A percentile compares a stretch with the other conserved stretches of the same genome.
Evolutionary conservation across 1,140 invertebrate genomes (phyloP).

Genomic region (Anastrepha obliqua): DNA sequence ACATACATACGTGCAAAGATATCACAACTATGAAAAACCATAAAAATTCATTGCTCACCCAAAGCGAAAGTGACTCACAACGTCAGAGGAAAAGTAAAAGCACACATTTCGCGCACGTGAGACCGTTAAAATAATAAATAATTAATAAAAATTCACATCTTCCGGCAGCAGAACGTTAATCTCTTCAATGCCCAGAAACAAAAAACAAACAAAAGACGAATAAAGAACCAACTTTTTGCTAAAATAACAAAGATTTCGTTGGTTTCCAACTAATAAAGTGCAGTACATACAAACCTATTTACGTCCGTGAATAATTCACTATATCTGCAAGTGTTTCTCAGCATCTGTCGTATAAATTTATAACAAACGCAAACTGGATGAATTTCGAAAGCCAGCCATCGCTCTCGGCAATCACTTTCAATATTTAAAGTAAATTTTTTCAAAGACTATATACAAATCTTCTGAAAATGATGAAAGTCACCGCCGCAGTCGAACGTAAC

Average conservation of each 20-base stretch:
- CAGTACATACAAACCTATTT: not conserved
- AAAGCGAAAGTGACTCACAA: constrained; percentile 43
- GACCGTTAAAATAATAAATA: not conserved
- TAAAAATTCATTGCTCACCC: constrained; percentile 8
- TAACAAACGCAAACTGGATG: not conserved
- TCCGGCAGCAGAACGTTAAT: constrained; percentile 33
- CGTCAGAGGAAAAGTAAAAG: constrained; percentile 40
- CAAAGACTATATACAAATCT: not conserved
- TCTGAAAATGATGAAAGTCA: constrained; percentile 30
- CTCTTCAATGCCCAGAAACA: not conserved
- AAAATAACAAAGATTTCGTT: not conserved
- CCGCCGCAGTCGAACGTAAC: constrained; percentile 38
- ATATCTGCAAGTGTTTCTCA: too few relatives aligned
- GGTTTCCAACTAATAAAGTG: not conserved
- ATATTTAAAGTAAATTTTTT: constrained; percentile 20
- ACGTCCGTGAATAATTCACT: not conserved
- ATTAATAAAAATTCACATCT: constrained; percentile 20
- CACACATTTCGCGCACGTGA: constrained; percentile 40
- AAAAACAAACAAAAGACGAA: constrained; percentile 25
- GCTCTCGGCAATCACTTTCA: not conserved
- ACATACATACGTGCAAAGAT: not conserved
- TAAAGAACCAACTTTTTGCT: not conserved
- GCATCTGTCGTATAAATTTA: too few relatives aligned
- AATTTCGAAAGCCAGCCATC: not conserved
- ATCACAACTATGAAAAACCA: not conserved